Evolutionary conservation across 2,797 vertebrate genomes (phyloP).

Genomic region (Chelon labrosus): DNA sequence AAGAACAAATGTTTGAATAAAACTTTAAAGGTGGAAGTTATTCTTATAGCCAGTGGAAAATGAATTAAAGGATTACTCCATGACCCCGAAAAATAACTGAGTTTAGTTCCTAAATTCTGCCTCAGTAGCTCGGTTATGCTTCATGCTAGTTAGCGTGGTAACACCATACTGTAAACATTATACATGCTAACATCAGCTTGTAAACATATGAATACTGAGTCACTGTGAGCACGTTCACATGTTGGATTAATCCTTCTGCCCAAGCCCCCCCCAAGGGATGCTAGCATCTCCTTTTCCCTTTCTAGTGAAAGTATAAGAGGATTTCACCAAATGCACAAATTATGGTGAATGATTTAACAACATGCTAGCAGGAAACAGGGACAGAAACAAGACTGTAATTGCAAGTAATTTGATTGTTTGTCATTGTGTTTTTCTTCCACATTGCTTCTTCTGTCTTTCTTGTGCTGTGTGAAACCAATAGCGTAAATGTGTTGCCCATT

Average conservation of each 20-base stretch:
- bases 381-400: not conserved
- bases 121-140: too few relatives aligned
- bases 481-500: conserved; percentile 30
- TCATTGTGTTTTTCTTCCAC: not conserved
- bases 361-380: not conserved
- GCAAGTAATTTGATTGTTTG: not conserved
- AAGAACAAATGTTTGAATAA: too few relatives aligned
- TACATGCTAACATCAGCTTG: not conserved
- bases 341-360: not conserved
- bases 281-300: too few relatives aligned
- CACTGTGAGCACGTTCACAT: not conserved
- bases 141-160: not conserved
- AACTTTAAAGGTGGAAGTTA: too few relatives aligned
- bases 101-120: too few relatives aligned
- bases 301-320: too few relatives aligned
- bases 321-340: conserved; percentile 2
- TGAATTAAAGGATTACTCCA: too few relatives aligned
- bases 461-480: conserved; percentile 8
- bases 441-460: conserved; percentile 8
- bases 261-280: not conserved
- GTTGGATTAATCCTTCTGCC: not conserved
- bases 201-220: too few relatives aligned
- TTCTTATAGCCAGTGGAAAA: too few relatives aligned
- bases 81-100: too few relatives aligned
- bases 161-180: too few relatives aligned